phyloP scores from a whole-genome alignment of 2,888 invertebrate genomes.

The Arenicola marina region DNA sequence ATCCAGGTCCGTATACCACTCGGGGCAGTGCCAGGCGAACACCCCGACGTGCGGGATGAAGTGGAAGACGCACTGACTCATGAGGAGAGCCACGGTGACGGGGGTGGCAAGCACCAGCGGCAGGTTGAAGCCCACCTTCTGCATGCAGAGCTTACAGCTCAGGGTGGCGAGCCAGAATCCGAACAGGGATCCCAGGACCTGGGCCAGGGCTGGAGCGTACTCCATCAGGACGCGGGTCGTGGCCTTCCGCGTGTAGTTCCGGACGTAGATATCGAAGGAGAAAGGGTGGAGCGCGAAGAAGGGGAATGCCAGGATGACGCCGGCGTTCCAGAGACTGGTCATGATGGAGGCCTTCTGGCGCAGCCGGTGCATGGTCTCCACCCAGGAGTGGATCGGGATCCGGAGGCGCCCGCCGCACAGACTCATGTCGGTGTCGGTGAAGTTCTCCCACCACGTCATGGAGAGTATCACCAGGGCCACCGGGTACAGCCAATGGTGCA shows the following conservation, averaged over 20 bases:
- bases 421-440: constrained; percentile 61
- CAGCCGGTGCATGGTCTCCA: constrained; percentile 41
- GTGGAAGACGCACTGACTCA: constrained; percentile 1
- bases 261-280: constrained; percentile 6
- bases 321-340: constrained; percentile 46
- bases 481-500: constrained; percentile 67
- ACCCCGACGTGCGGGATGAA: not conserved
- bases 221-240: not conserved
- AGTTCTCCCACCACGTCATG: constrained; percentile 86
- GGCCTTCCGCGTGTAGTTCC: not conserved
- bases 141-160: constrained; percentile 65
- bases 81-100: constrained; percentile 19
- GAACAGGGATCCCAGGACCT: constrained; percentile 50
- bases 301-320: constrained; percentile 39
- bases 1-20: not conserved
- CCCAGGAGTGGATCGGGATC: constrained; percentile 19
- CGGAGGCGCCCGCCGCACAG: not conserved
- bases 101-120: constrained; percentile 61
- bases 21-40: not conserved
- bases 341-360: constrained; percentile 43
- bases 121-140: constrained; percentile 62
- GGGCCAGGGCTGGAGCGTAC: constrained; percentile 4
- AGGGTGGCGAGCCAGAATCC: constrained; percentile 64
- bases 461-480: constrained; percentile 73
- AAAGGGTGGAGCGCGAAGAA: constrained; percentile 8